Evolutionary conservation across 2,888 invertebrate genomes (phyloP).

Genomic region (Leucophora obtusa): DNA sequence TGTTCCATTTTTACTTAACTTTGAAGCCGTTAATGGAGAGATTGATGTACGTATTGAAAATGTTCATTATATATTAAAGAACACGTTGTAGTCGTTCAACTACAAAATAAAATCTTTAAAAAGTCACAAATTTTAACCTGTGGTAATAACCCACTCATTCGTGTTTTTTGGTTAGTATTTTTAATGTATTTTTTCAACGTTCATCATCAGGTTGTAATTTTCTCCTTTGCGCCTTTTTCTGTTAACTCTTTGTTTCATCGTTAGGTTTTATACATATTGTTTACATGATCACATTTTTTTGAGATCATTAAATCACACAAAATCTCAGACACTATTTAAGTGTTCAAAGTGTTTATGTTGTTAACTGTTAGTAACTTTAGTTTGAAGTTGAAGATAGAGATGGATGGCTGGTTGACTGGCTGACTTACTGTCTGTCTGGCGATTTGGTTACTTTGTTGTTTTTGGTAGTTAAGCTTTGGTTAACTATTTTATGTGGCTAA

Average conservation of each 20-base stretch:
- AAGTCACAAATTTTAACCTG: slow-evolving; percentile 62
- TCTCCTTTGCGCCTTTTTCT: slow-evolving; percentile 66
- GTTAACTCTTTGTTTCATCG: slow-evolving; percentile 8
- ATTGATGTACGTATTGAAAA: too few species aligned
- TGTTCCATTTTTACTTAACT: too few species aligned
- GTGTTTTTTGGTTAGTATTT: slow-evolving; percentile 25
- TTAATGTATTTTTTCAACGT: slow-evolving; percentile 17
- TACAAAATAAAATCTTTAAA: slow-evolving; percentile 22
- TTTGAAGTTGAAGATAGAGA: slow-evolving; percentile 39
- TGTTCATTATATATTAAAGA: not conserved
- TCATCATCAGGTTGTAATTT: slow-evolving; percentile 64
- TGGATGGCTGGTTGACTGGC: slow-evolving; percentile 36
- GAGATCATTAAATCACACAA: slow-evolving; percentile 55
- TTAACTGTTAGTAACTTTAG: slow-evolving; percentile 61
- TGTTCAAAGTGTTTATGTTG: slow-evolving; percentile 61
- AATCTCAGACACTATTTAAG: slow-evolving; percentile 47
- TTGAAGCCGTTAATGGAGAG: too few species aligned
- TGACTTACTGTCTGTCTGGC: slow-evolving; percentile 3
- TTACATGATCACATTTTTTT: slow-evolving; percentile 61
- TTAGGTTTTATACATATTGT: slow-evolving; percentile 50
- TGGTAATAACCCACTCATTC: slow-evolving; percentile 56
- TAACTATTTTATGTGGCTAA: slow-evolving; percentile 15
- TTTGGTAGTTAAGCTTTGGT: slow-evolving; percentile 21
- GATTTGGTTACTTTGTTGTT: slow-evolving; percentile 18
- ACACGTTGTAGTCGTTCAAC: slow-evolving; percentile 42